phyloP scores from a whole-genome alignment of 2,113 vertebrate genomes.

The Apodemus sylvaticus region DNA sequence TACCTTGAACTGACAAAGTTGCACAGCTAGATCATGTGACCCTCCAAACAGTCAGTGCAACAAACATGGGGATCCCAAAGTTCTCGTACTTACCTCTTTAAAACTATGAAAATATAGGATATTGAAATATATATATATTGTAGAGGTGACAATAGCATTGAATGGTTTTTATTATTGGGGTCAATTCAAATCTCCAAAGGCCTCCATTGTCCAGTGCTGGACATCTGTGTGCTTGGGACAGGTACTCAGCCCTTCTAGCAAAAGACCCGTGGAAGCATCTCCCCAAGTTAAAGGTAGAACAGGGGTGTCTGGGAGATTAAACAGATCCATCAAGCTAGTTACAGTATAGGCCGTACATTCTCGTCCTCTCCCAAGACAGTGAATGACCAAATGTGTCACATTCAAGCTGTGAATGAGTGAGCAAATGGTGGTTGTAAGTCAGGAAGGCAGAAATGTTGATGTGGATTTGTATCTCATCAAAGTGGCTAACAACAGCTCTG shows the following conservation, averaged over 20 bases:
- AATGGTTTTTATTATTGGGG: not conserved
- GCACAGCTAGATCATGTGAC: not conserved
- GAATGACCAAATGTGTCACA: not conserved
- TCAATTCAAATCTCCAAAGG: not conserved
- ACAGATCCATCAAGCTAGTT: not conserved
- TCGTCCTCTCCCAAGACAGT: not conserved
- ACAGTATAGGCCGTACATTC: not conserved
- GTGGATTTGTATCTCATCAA: conserved; percentile 35
- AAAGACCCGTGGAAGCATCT: not conserved
- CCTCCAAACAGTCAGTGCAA: not conserved
- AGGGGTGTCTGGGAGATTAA: not conserved
- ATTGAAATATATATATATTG: not conserved
- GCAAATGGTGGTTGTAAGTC: not conserved
- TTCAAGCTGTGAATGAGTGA: not conserved
- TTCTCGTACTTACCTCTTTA: not conserved
- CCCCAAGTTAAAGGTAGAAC: not conserved
- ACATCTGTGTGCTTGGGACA: not conserved
- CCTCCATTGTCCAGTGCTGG: too few relatives aligned
- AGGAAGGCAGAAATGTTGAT: conserved; percentile 47
- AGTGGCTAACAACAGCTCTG: conserved; percentile 68
- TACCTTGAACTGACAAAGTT: not conserved
- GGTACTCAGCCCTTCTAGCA: not conserved
- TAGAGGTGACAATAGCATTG: conserved; percentile 7
- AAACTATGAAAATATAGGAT: not conserved
- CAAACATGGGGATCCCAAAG: not conserved